phyloP scores from a whole-genome alignment of 2,113 vertebrate genomes.

The Dipodomys spectabilis region DNA sequence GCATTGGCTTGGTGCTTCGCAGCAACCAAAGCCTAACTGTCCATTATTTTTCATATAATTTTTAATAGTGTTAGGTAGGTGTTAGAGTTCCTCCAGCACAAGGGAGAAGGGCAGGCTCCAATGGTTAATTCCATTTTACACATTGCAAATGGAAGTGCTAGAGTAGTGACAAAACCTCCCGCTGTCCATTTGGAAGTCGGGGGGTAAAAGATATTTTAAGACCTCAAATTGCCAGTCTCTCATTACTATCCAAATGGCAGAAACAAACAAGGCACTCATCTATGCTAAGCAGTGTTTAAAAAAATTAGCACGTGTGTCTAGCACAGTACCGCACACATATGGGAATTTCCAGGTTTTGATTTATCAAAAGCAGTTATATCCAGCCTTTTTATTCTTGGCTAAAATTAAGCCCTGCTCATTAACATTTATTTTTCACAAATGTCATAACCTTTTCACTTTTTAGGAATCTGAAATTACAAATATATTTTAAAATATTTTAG shows the following conservation, averaged over 20 bases:
- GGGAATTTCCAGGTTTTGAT: background rate
- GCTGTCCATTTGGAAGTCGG: background rate
- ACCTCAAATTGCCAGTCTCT: background rate
- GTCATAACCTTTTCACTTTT: constrained; percentile 21
- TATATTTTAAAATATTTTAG: constrained; percentile 52
- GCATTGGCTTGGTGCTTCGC: background rate
- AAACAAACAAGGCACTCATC: background rate
- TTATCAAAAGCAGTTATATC: constrained; percentile 5
- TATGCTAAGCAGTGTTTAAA: background rate
- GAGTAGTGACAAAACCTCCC: background rate
- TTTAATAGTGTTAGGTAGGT: background rate
- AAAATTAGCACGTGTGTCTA: background rate
- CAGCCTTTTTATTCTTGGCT: background rate
- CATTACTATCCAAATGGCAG: background rate
- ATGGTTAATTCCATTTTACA: background rate
- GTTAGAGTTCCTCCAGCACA: background rate
- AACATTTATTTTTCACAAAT: constrained; percentile 61
- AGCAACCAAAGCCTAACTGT: background rate
- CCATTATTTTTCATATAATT: background rate
- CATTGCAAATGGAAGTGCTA: background rate
- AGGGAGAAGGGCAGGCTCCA: background rate
- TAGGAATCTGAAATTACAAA: constrained; percentile 10
- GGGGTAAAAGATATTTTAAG: background rate
- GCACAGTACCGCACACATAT: background rate
- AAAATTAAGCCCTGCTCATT: constrained; percentile 51